Evolutionary conservation across 1,140 invertebrate genomes (phyloP).

Genomic region (Diuraphis noxia): DNA sequence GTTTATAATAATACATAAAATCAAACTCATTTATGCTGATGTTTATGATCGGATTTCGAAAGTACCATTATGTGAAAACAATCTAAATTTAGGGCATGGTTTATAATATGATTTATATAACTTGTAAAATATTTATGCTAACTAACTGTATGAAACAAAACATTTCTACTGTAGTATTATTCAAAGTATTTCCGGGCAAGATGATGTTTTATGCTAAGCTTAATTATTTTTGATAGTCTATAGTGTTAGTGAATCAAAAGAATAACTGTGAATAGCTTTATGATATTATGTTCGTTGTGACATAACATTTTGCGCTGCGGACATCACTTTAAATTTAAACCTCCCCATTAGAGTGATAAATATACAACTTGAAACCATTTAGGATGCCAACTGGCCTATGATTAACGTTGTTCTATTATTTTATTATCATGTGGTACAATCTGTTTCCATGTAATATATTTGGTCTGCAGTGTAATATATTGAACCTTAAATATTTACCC

Average conservation of each 20-base stretch:
- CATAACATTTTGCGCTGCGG: background rate
- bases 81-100: background rate
- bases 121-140: background rate
- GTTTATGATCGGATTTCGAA: background rate
- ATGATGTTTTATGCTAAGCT: background rate
- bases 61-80: background rate
- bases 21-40: background rate
- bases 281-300: background rate
- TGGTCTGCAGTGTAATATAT: background rate
- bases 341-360: background rate
- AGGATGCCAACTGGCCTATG: background rate
- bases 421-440: slow-evolving; percentile 14
- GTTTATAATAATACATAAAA: background rate
- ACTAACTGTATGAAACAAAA: background rate
- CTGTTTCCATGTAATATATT: slow-evolving; percentile 15
- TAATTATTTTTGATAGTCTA: slow-evolving; percentile 2
- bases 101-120: background rate
- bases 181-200: background rate
- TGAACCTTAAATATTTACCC: background rate
- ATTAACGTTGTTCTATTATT: slow-evolving; percentile 15
- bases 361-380: background rate
- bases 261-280: background rate
- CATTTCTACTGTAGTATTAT: background rate
- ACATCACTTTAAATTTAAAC: background rate
- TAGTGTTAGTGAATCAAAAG: slow-evolving; percentile 5